phyloP scores from a whole-genome alignment of 2,888 invertebrate species.

The Leuctra nigra region DNA sequence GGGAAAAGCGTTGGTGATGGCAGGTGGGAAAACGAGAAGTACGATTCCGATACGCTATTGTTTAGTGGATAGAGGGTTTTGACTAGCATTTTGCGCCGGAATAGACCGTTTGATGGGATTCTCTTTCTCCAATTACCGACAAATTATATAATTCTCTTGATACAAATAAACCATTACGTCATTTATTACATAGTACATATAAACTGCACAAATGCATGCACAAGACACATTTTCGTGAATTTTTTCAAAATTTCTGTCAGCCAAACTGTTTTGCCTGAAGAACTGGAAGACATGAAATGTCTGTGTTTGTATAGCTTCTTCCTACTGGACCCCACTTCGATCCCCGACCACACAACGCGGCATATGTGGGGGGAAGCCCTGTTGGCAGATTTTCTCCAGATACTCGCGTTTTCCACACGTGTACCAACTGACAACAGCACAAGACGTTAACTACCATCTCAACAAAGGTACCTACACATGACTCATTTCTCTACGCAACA shows the following conservation, averaged over 20 bases:
- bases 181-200: no score
- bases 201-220: no score
- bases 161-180: no score
- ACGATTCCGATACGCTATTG: no score
- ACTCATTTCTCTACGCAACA: background rate
- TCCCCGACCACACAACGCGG: slow-evolving; percentile 10
- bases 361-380: slow-evolving; percentile 10
- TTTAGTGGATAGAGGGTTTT: no score
- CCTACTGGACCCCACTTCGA: slow-evolving; percentile 10
- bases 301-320: slow-evolving; percentile 2
- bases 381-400: slow-evolving; percentile 13
- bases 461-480: slow-evolving; percentile 3
- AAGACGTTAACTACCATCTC: background rate
- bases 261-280: no score
- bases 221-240: no score
- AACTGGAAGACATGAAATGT: no score
- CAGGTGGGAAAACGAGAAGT: slow-evolving; percentile 22
- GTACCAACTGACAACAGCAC: background rate
- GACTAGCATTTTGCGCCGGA: background rate
- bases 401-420: slow-evolving; percentile 12
- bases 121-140: no score
- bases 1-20: slow-evolving; percentile 18
- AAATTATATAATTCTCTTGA: no score
- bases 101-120: background rate
- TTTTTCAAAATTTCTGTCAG: no score